A percentile compares a stretch with the other conserved stretches of the same genome.
Conservation (phyloP, 1,140 invertebrate genomes). For the Tyrophagus putrescentiae region DNA sequence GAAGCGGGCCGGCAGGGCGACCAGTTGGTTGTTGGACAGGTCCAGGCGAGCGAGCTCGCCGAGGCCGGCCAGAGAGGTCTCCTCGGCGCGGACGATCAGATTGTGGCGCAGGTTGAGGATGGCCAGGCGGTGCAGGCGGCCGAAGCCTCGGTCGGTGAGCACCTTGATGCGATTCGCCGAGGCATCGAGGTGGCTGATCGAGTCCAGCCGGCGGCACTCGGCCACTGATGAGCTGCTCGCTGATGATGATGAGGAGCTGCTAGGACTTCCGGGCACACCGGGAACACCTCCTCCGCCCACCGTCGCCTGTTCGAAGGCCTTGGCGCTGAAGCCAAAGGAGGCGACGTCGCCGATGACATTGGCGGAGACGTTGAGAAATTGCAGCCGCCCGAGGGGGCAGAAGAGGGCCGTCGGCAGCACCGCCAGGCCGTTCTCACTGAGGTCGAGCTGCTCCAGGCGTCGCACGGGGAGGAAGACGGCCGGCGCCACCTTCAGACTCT, state of each 20-base stretch:
- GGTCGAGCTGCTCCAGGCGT: conserved; percentile 45
- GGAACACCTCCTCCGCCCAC: no score
- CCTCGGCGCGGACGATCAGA: conserved; percentile 58
- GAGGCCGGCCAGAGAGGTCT: conserved; percentile 56
- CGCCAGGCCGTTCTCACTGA: conserved; percentile 25
- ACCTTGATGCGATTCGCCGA: conserved; percentile 56
- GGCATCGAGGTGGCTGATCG: conserved; percentile 52
- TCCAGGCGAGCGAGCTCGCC: conserved; percentile 59
- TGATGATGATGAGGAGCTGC: conserved; percentile 29
- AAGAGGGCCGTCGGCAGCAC: conserved; percentile 34
- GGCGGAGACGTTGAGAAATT: conserved; percentile 61
- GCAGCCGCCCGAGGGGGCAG: conserved; percentile 57
- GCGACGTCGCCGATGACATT: conserved; percentile 58
- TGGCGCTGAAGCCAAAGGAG: conserved; percentile 48
- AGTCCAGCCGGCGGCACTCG: conserved; percentile 18
- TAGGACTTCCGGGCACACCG: no score
- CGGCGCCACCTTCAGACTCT: conserved; percentile 47
- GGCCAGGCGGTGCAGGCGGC: conserved; percentile 22
- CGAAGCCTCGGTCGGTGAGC: conserved; percentile 34
- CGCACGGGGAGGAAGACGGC: conserved; percentile 41
- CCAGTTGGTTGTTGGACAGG: conserved; percentile 62
- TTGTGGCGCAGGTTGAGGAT: conserved; percentile 64
- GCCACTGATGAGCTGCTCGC: neutral
- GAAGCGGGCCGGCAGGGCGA: conserved; percentile 54
- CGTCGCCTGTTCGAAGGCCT: conserved; percentile 33